Conservation (phyloP, 2,797 vertebrate genomes). For the Enteromius mattozi region DNA sequence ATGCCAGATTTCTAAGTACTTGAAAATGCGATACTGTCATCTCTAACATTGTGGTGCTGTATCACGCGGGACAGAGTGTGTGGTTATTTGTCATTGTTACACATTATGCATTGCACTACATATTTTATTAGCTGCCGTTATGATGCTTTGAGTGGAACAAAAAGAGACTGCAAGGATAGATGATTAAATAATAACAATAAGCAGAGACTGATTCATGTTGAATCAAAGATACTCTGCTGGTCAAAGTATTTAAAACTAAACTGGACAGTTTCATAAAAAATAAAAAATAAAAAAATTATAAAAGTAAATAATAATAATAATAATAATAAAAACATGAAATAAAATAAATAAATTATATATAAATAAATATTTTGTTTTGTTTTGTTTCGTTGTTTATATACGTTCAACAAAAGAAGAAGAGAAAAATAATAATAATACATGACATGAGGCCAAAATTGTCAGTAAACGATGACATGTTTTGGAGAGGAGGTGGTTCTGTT, state of each 20-base stretch:
- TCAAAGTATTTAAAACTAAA: neutral
- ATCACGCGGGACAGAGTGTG: slow-evolving; percentile 21
- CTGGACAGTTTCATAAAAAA: too few relatives aligned
- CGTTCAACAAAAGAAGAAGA: too few relatives aligned
- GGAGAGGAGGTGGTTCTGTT: too few relatives aligned
- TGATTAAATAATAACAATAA: neutral
- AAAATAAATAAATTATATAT: too few relatives aligned
- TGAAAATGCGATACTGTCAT: slow-evolving; percentile 26
- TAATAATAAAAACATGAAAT: too few relatives aligned
- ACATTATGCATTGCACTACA: slow-evolving; percentile 2
- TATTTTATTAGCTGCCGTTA: neutral
- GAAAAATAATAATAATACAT: too few relatives aligned
- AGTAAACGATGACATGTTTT: too few relatives aligned
- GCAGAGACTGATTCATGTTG: neutral
- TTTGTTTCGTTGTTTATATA: too few relatives aligned
- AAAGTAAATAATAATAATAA: too few relatives aligned
- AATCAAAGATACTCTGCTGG: neutral
- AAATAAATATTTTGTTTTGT: too few relatives aligned
- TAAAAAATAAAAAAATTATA: too few relatives aligned
- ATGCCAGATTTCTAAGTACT: slow-evolving; percentile 33
- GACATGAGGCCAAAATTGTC: too few relatives aligned
- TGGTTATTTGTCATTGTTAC: slow-evolving; percentile 34
- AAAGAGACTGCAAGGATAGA: slow-evolving; percentile 10
- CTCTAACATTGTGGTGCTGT: neutral
- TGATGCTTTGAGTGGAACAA: neutral